Base-by-base conservation (phyloP, 2,113 vertebrate species). In the Amphiprion percula region DNA sequence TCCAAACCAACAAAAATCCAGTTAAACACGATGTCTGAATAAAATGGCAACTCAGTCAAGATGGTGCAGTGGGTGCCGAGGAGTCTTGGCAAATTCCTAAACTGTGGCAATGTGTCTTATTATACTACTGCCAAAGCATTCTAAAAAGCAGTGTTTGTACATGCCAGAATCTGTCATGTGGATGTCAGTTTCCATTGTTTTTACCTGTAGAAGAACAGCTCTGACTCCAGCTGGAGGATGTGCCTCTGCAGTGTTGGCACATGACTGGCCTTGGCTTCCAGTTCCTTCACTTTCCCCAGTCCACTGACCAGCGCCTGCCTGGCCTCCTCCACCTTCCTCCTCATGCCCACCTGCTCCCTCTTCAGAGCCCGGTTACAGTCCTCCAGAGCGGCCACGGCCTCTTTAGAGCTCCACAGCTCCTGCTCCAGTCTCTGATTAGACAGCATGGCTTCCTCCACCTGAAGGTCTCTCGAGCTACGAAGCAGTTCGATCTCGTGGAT, bases 251-350 rank as follows among this genome's bases (percentile, higher is more conserved):
- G 93, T 2, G 83, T 84, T 0, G 97, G 94, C 7, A 98, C 94
- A 59, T 94, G 80, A 0, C 88, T 94, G 12, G 96, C 97, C 90
- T 95, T 96, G 58, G 86, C 89, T 80, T 99, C 97, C 26, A 99
- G 92, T 69, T 98, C 96, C 58, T 96, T 97, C 67, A 98, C 97
- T 76, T 98, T 97, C n/a, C 91, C 85, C 70, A 98, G 93, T 44
- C 97, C 95, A 30, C 67, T 95, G 37, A 96, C 90, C 56, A 99
- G 85, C 0, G 95, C 94, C 2, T 92, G 94, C 49, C 97, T 91
- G 10, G 96, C 97, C 74, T 97, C 96, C 83, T 97, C 97, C 4
- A 97, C 94, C 77, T 96, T 96, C 80, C 93, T 96, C 90, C 96
- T 95, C 95, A 97, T 96, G 79, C 92, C 93, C 16, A 82, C 93